These are phyloP conservation scores for Planiliza haematocheilus DNA, from an alignment of 2,113 vertebrate genomes.

Conservation along the genomic window DNA sequence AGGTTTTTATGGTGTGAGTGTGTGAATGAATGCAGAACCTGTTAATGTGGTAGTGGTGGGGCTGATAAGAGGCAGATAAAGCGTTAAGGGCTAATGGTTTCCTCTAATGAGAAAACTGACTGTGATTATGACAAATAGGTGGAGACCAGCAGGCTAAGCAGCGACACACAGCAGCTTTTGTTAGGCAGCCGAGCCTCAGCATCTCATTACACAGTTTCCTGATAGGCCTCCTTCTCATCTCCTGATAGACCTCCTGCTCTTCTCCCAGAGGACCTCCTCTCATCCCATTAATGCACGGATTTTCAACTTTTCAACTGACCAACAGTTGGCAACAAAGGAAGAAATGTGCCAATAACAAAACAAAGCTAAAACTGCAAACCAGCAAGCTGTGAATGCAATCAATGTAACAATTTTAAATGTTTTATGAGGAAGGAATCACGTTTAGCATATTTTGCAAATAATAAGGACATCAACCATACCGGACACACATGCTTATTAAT, in stretches of 20 bases:
- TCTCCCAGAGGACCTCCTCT: background rate
- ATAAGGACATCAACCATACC: no score
- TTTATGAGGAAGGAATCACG: no score
- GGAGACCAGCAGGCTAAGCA: slow-evolving; percentile 97
- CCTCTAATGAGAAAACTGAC: slow-evolving; percentile 96
- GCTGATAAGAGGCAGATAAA: slow-evolving; percentile 87
- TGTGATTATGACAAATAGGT: slow-evolving; percentile 97
- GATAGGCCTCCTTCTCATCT: slow-evolving; percentile 78
- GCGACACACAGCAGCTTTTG: slow-evolving; percentile 92
- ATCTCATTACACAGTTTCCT: slow-evolving; percentile 92
- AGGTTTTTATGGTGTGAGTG: slow-evolving; percentile 30
- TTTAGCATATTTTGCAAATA: no score
- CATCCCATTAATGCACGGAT: background rate
- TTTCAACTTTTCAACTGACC: no score
- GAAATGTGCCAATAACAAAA: no score
- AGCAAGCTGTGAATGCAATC: no score
- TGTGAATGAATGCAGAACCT: slow-evolving; percentile 28
- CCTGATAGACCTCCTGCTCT: slow-evolving; percentile 18
- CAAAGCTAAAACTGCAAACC: no score
- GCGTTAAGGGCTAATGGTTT: slow-evolving; percentile 94
- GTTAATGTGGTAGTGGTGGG: slow-evolving; percentile 51
- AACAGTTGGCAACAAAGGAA: no score
- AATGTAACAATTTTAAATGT: no score
- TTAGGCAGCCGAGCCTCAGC: slow-evolving; percentile 89
- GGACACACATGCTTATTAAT: no score